These are phyloP conservation scores for Colinus virginianus DNA, from an alignment of 2,113 vertebrate genomes.

Conservation along the genomic window DNA sequence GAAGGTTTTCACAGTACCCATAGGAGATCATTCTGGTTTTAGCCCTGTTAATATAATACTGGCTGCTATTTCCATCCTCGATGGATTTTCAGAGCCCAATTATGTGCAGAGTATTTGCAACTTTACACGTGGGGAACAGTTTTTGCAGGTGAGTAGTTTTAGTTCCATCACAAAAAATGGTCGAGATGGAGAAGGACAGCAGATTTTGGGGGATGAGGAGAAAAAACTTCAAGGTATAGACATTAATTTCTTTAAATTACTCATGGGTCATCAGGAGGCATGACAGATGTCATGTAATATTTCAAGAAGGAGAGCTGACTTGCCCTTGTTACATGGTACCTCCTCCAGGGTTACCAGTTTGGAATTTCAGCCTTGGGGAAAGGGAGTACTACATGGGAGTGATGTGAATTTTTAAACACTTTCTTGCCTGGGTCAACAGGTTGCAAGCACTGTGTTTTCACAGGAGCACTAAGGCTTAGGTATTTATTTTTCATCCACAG, in stretches of 20 bases:
- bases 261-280: not conserved
- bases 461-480: not conserved
- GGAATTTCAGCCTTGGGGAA: constrained; percentile 24
- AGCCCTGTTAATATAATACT: not conserved
- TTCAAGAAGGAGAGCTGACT: not conserved
- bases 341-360: not conserved
- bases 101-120: not conserved
- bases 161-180: not conserved
- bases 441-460: constrained; percentile 45
- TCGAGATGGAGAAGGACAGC: constrained; percentile 36
- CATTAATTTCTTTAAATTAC: constrained; percentile 4
- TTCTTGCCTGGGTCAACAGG: constrained; percentile 16
- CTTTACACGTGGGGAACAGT: not conserved
- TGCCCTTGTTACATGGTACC: not conserved
- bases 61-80: not conserved
- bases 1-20: not conserved
- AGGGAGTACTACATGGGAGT: not conserved
- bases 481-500: constrained; percentile 5
- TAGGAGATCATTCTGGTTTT: constrained; percentile 1
- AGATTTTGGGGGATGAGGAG: constrained; percentile 18
- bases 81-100: not conserved
- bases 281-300: not conserved
- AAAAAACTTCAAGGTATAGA: not conserved
- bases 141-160: not conserved
- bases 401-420: constrained; percentile 2